phyloP scores from a whole-genome alignment of 2,888 invertebrate genomes.

The Metallyticus violacea region DNA sequence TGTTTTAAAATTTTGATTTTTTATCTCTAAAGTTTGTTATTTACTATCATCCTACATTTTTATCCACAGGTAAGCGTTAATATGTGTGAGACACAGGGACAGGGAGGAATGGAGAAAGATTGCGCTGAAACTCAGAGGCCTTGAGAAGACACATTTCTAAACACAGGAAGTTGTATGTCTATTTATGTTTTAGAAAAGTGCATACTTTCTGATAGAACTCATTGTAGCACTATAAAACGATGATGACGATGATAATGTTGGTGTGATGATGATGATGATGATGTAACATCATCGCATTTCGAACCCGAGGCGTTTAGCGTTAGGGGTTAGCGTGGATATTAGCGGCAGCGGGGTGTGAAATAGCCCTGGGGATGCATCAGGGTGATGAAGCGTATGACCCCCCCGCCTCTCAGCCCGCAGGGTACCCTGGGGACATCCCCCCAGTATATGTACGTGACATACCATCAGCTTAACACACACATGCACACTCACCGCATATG shows the following conservation, averaged over 20 bases:
- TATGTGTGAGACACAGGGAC: too few relatives aligned
- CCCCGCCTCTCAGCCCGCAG: background rate
- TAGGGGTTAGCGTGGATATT: background rate
- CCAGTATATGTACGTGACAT: background rate
- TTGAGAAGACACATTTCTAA: background rate
- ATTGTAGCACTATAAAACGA: too few relatives aligned
- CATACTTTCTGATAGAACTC: background rate
- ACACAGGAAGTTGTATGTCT: background rate
- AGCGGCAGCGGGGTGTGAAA: slow-evolving; percentile 23
- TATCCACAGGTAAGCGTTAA: too few relatives aligned
- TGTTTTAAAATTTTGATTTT: too few relatives aligned
- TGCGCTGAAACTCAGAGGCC: too few relatives aligned
- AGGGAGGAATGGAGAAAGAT: too few relatives aligned
- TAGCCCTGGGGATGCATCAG: slow-evolving; percentile 21
- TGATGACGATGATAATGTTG: too few relatives aligned
- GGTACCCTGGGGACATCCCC: background rate
- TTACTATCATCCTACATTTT: too few relatives aligned
- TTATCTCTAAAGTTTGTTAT: too few relatives aligned
- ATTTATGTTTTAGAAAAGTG: background rate
- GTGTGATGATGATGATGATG: background rate
- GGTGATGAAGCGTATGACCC: background rate
- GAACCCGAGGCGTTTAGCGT: background rate
- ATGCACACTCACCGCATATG: background rate
- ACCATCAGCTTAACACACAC: background rate
- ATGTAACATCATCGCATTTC: background rate